phyloP scores from a whole-genome alignment of 1,140 invertebrate genomes.

The Anoplolepis gracilipes region DNA sequence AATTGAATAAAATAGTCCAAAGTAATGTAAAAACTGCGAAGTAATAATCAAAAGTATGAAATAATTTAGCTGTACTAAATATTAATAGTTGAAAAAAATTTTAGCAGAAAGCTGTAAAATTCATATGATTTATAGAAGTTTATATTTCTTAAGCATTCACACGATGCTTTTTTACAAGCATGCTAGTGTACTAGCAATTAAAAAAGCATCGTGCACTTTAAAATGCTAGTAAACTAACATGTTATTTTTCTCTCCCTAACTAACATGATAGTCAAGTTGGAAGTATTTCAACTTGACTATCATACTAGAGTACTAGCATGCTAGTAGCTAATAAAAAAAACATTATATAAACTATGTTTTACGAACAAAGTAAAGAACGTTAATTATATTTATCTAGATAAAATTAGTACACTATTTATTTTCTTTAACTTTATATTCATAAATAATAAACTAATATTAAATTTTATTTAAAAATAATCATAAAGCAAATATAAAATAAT shows the following conservation, averaged over 20 bases:
- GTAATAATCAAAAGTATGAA: constrained; percentile 30
- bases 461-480: not conserved
- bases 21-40: constrained; percentile 23
- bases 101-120: not conserved
- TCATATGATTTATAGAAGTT: not conserved
- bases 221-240: no score
- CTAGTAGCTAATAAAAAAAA: no score
- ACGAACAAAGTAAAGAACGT: not conserved
- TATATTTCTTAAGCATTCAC: not conserved
- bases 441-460: not conserved
- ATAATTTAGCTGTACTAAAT: constrained; percentile 20
- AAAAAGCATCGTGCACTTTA: no score
- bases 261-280: no score
- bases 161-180: no score
- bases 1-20: constrained; percentile 44
- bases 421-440: not conserved
- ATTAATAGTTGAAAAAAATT: constrained; percentile 34
- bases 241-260: no score
- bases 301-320: no score
- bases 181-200: no score
- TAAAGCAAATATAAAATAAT: not conserved
- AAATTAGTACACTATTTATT: not conserved
- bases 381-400: not conserved
- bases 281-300: no score
- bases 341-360: no score